phyloP scores from a whole-genome alignment of 2,113 vertebrate species.

The Psittacula cyanocephala region DNA sequence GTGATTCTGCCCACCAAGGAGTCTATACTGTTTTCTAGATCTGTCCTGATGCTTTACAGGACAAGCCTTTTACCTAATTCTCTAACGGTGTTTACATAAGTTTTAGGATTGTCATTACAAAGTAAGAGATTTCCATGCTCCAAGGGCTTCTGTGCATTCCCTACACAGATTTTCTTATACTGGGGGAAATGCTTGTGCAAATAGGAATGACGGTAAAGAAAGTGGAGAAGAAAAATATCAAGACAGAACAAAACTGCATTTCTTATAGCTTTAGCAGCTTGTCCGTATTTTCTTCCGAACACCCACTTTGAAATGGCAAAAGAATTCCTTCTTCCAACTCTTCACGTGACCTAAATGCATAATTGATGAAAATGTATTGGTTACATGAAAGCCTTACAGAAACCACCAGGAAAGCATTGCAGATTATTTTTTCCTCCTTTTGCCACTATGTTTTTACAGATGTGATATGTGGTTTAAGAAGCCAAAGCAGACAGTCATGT shows the following conservation, averaged over 20 bases:
- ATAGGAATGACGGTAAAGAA: background rate
- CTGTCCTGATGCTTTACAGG: background rate
- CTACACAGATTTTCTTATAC: background rate
- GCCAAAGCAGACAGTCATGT: background rate
- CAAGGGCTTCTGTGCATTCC: background rate
- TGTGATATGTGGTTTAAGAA: background rate
- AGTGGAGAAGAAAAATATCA: background rate
- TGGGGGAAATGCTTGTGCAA: background rate
- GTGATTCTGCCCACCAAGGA: background rate
- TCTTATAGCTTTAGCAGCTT: background rate
- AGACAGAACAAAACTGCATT: background rate
- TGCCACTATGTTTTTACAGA: conserved; percentile 35
- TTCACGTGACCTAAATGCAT: background rate
- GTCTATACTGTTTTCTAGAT: background rate
- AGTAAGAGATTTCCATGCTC: background rate
- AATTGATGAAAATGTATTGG: conserved; percentile 20
- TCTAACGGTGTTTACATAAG: background rate
- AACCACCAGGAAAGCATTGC: background rate
- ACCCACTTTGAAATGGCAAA: background rate
- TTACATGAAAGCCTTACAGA: conserved; percentile 24
- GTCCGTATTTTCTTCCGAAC: background rate
- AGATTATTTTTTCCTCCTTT: conserved; percentile 44
- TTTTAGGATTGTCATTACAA: background rate
- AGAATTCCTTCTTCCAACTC: conserved; percentile 21
- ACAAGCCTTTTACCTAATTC: background rate